Evolutionary conservation across 2,888 invertebrate species (phyloP).

Genomic region (Trachelus stipa): DNA sequence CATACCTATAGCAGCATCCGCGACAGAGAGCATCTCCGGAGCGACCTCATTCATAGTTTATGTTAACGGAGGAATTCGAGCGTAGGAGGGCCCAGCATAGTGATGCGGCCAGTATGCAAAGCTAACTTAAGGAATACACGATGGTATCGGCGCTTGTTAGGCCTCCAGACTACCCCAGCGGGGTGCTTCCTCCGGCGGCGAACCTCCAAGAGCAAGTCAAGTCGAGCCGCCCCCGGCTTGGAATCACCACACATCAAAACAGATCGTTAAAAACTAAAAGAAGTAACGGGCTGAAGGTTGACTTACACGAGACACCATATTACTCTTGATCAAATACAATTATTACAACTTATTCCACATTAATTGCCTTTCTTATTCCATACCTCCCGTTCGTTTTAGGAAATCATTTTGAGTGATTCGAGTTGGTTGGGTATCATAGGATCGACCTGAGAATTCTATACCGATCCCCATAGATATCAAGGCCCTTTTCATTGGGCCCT

Average conservation of each 20-base stretch:
- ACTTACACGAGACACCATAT: neutral
- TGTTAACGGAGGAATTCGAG: constrained; percentile 32
- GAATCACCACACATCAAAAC: constrained; percentile 50
- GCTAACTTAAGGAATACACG: constrained; percentile 39
- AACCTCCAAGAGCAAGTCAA: constrained; percentile 35
- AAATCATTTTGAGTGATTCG: neutral
- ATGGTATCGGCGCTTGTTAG: constrained; percentile 56
- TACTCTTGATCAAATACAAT: neutral
- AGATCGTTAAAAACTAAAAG: constrained; percentile 47
- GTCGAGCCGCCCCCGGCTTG: constrained; percentile 28
- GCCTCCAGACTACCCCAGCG: constrained; percentile 51
- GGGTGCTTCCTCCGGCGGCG: constrained; percentile 48
- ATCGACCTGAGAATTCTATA: neutral
- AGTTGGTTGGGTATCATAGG: neutral
- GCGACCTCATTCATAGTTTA: constrained; percentile 38
- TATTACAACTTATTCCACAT: neutral
- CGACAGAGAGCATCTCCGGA: neutral
- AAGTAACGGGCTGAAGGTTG: neutral
- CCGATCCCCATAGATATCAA: neutral
- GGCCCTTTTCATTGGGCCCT: neutral
- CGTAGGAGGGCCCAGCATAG: constrained; percentile 36
- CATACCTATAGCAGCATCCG: neutral
- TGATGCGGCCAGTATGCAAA: constrained; percentile 38
- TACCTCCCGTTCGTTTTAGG: no score
- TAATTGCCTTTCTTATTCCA: no score